These are phyloP conservation scores for Phrynocephalus versicolor DNA, from an alignment of 2,113 vertebrate species.

Conservation along the genomic window DNA sequence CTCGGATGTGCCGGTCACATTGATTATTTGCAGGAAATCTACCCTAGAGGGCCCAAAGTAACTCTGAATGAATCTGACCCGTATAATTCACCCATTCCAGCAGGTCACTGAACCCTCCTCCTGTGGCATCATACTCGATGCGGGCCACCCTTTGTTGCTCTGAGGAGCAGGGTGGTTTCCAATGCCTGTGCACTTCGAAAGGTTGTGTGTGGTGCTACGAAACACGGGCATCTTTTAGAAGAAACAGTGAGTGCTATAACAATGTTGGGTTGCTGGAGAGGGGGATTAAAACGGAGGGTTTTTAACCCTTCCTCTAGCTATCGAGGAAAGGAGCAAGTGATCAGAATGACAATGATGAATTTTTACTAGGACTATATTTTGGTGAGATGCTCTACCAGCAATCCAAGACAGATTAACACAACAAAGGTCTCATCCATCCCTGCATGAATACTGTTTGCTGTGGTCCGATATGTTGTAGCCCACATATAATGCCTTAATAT, in stretches of 20 bases:
- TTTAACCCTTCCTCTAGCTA: too few species aligned
- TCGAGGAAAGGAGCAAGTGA: not conserved
- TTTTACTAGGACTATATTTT: not conserved
- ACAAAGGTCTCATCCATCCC: too few species aligned
- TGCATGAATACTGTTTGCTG: too few species aligned
- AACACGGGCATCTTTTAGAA: not conserved
- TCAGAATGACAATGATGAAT: not conserved
- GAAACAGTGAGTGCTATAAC: not conserved
- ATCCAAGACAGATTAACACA: too few species aligned
- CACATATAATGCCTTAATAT: too few species aligned
- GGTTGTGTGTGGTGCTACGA: not conserved
- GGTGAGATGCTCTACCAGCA: not conserved
- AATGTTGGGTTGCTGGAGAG: not conserved
- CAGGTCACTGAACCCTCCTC: not conserved
- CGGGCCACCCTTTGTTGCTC: rapidly evolving
- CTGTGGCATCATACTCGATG: rapidly evolving
- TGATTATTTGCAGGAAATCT: not conserved
- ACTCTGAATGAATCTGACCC: not conserved
- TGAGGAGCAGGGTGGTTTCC: not conserved
- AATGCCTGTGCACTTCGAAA: not conserved
- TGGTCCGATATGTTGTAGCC: too few species aligned
- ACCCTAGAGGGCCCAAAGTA: rapidly evolving
- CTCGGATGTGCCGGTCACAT: not conserved
- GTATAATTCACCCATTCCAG: not conserved
- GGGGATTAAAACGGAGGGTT: not conserved